Conservation (phyloP, 2,797 vertebrate genomes). For the Hybognathus amarus region DNA sequence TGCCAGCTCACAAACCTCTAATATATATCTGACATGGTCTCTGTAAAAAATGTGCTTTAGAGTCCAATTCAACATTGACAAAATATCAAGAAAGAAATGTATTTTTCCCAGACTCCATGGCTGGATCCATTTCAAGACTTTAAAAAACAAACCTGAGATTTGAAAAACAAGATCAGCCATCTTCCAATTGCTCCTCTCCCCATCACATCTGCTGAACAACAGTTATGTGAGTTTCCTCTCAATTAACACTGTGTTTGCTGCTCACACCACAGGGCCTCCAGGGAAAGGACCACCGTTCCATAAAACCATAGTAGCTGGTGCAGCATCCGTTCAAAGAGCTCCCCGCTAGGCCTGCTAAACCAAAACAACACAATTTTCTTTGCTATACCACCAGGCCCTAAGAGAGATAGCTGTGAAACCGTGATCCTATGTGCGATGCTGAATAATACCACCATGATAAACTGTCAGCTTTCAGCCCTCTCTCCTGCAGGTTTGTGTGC, state of each 20-base stretch:
- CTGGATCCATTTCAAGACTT: conserved; percentile 43
- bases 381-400: conserved; percentile 54
- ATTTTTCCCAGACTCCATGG: conserved; percentile 34
- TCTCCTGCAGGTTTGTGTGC: not conserved
- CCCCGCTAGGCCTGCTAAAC: conserved; percentile 35
- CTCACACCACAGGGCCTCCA: conserved; percentile 38
- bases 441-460: conserved; percentile 57
- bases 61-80: conserved; percentile 30
- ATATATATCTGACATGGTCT: conserved; percentile 20
- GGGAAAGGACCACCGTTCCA: conserved; percentile 33
- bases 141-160: conserved; percentile 46
- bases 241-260: conserved; percentile 58
- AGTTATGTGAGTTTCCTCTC: conserved; percentile 52
- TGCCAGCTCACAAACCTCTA: conserved; percentile 26
- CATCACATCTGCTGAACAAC: conserved; percentile 52
- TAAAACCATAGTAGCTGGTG: conserved; percentile 24
- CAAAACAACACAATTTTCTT: conserved; percentile 60
- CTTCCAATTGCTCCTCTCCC: conserved; percentile 30
- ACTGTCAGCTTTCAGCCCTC: conserved; percentile 49
- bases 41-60: conserved; percentile 21
- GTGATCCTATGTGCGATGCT: conserved; percentile 50
- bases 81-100: conserved; percentile 48
- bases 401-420: conserved; percentile 52
- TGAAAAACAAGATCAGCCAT: conserved; percentile 52
- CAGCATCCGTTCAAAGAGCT: conserved; percentile 35